phyloP scores from a whole-genome alignment of 2,113 vertebrate genomes.

The Channa maculata region DNA sequence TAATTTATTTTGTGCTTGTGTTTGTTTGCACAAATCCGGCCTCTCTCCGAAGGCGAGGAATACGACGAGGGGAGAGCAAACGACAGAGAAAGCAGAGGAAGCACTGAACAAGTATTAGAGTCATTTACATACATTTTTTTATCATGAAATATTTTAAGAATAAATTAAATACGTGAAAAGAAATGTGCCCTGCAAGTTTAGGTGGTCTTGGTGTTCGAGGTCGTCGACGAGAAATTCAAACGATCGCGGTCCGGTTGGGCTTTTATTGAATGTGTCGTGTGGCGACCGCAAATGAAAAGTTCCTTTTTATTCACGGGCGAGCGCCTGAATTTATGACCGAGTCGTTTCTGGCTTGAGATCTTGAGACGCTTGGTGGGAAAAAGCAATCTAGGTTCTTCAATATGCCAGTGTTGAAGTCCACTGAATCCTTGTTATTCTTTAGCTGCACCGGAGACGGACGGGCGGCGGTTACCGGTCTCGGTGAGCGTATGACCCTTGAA shows the following conservation, averaged over 20 bases:
- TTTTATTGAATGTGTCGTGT: slow-evolving; percentile 19
- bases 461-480: too few relatives aligned
- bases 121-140: slow-evolving; percentile 83
- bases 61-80: slow-evolving; percentile 15
- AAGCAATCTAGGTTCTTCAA: too few relatives aligned
- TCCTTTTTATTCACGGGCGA: slow-evolving; percentile 11
- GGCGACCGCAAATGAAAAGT: neutral
- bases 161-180: slow-evolving; percentile 84
- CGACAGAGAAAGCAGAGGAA: slow-evolving; percentile 48
- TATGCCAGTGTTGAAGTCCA: too few relatives aligned
- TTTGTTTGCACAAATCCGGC: slow-evolving; percentile 76
- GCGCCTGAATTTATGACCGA: neutral
- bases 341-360: neutral
- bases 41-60: slow-evolving; percentile 47
- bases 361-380: neutral
- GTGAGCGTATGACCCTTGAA: too few relatives aligned
- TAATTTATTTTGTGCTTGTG: slow-evolving; percentile 84
- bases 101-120: slow-evolving; percentile 72
- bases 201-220: slow-evolving; percentile 60
- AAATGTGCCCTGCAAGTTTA: slow-evolving; percentile 64
- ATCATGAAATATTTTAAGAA: slow-evolving; percentile 86
- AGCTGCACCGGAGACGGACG: too few relatives aligned
- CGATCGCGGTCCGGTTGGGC: slow-evolving; percentile 21
- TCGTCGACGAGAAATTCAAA: slow-evolving; percentile 9
- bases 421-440: too few relatives aligned